Evolutionary conservation across 92 coral and sea anemone genomes (phyloP), one percentile per base, ranked within the genome.

Genomic region (Phenganax stokvisi): DNA sequence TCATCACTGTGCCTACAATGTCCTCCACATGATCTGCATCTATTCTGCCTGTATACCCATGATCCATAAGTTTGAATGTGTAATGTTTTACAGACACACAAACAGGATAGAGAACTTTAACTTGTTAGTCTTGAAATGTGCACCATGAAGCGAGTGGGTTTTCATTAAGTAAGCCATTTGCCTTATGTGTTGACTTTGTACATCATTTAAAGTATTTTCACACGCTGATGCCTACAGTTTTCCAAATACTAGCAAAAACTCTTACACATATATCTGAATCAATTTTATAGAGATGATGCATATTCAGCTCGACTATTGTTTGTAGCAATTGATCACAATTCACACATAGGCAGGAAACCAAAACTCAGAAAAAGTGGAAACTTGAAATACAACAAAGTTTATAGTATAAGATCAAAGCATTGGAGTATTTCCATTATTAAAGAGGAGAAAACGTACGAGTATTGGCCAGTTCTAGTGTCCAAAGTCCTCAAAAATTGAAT

Each of bases 11-110:
- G 27, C 87, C 89, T 58, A 68, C 82, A 28, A 90, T 87, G 80
- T 80, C 84, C 28, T 75, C 66, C 68, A 75, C 29, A 71, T 85
- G 89, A n/a, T 81, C 84, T 15, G 44, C 51, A 60, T 79, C 80
- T 69, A 90, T 74, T 37, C 28, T 60, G 72, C 90, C 90, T 60
- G 92, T 89, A 69, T 87, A 89, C 16, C 90, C 90, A 89, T 89
- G 84, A 60, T 89, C 87, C 16, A 87, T 62, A 62, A 62, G 5
- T 62, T 62, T 62, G 68, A 62, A 62, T 62, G 68, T 62, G 68
- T 13, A 62, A 37, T 74, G 54, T 52, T 52, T 44, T 51, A 72
- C 83, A 80, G 88, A 56, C 77, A 80, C 57, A 85, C 88, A 62
- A 85, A 85, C 85, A 71, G 72, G 80, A 28, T 79, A 63, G 88